Evolutionary conservation across 2,113 vertebrate species (phyloP), one percentile per base, ranked within the genome.

Genomic region (Lepisosteus oculatus): DNA sequence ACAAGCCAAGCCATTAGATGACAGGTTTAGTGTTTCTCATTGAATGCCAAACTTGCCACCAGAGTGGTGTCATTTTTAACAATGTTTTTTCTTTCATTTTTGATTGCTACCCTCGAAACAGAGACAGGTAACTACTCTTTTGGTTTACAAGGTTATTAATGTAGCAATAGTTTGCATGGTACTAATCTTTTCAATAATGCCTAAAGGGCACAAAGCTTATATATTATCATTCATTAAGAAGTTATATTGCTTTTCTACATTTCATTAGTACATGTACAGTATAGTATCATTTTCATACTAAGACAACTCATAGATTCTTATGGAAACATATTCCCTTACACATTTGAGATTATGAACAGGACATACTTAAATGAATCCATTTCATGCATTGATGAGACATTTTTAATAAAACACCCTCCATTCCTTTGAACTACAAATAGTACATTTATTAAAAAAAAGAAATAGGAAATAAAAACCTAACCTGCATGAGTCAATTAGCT

Each of bases 101-200:
- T 67, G 66, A 57, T n/a, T 73, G 74, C 74, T 72, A 56, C 74
- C 75, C 76, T 76, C 77, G 65, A 45, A 74, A 81, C 81, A 83
- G 81, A 79, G 81, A 83, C 81, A 83, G 81, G 81, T 83, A 83
- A 79, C 66, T 64, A 65, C 74, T 71, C 79, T 17, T 29, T 45
- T 56, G 43, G 56, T 71, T 68, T 51, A 51, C 47, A 51, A 51
- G 9, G 47, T 51, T 62, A 6, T 67, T 54, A 55, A 55, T 70
- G n/a, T 76, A n/a, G n/a, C 59, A 43, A 68, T 43, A 61, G 54
- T 51, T 15, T 73, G 72, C 72, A 73, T 73, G 72, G 56, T 61
- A 51, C 3, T 8, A 17, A 43, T 11, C 17, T 59, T 3, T 51
- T 54, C 6, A n/a, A n/a, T 43, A 59, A 55, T 73, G 17, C n/a